phyloP scores from a whole-genome alignment of 2,888 invertebrate genomes.

The Linnaemya tessellans region DNA sequence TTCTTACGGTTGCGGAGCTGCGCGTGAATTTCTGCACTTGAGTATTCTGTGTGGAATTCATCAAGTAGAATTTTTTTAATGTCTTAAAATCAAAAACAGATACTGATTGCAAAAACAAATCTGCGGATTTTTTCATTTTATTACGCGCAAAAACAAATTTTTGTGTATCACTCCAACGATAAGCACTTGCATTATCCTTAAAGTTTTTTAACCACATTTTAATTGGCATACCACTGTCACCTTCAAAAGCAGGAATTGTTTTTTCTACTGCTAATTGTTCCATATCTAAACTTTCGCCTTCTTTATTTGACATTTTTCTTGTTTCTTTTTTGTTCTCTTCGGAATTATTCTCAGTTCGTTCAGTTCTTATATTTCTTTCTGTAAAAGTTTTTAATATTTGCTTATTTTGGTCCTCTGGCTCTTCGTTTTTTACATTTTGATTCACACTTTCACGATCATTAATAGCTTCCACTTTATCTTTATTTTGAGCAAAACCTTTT shows the following conservation, averaged over 20 bases:
- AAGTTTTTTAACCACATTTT: slow-evolving; percentile 53
- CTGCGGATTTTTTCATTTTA: slow-evolving; percentile 57
- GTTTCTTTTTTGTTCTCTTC: too few relatives aligned
- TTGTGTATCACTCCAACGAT: slow-evolving; percentile 45
- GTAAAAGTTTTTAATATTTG: too few relatives aligned
- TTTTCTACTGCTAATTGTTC: slow-evolving; percentile 24
- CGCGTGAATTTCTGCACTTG: slow-evolving; percentile 53
- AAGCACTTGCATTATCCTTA: slow-evolving; percentile 38
- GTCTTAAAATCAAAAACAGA: slow-evolving; percentile 16
- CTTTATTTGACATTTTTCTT: too few relatives aligned
- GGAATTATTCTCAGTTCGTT: too few relatives aligned
- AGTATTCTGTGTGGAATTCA: slow-evolving; percentile 53
- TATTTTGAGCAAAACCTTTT: too few relatives aligned
- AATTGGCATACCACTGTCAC: slow-evolving; percentile 50
- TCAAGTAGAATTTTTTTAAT: slow-evolving; percentile 41
- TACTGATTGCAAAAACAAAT: slow-evolving; percentile 48
- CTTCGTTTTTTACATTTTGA: too few relatives aligned
- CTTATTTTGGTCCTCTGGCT: too few relatives aligned
- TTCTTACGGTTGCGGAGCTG: slow-evolving; percentile 52
- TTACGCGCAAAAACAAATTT: slow-evolving; percentile 52
- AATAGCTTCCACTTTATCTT: too few relatives aligned
- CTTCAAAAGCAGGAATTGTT: slow-evolving; percentile 36
- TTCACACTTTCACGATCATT: too few relatives aligned
- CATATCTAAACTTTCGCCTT: neutral
- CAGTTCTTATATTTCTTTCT: too few relatives aligned